These are phyloP conservation scores for Mormyrus hasselquistii DNA, from an alignment of 2,797 vertebrate genomes.

Conservation along the genomic window DNA sequence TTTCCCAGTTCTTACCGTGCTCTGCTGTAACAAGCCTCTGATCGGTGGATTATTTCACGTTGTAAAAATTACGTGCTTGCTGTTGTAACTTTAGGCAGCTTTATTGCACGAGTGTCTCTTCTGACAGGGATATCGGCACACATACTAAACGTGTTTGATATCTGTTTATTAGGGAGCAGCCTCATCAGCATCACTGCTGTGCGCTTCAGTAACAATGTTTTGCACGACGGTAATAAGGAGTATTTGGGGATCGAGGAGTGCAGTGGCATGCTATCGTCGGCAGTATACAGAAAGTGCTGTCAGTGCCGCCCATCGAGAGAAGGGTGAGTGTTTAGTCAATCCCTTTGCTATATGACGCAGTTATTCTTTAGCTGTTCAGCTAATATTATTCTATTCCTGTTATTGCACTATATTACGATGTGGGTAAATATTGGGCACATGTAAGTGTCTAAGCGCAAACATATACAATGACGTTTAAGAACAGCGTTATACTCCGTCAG, in stretches of 20 bases:
- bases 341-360: constrained; percentile 25
- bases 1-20: background rate
- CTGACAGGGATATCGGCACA: background rate
- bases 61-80: background rate
- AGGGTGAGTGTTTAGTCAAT: constrained; percentile 42
- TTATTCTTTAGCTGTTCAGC: background rate
- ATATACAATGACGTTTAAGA: background rate
- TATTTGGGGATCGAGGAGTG: constrained; percentile 29
- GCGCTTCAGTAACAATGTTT: constrained; percentile 31
- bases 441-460: background rate
- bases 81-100: background rate
- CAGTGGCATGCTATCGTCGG: constrained; percentile 17
- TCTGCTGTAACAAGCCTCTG: background rate
- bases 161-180: background rate
- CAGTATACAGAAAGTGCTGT: constrained; percentile 29
- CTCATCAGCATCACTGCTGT: background rate
- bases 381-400: background rate
- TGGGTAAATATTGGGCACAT: background rate
- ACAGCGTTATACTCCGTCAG: background rate
- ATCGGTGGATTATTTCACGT: background rate
- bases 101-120: background rate
- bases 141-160: background rate
- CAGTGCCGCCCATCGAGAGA: constrained; percentile 20
- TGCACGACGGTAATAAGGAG: constrained; percentile 28
- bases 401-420: background rate